These are phyloP conservation scores for Lytechinus variegatus DNA, from an alignment of 35 echinoderm and acorn worm species.

Conservation along the genomic window DNA sequence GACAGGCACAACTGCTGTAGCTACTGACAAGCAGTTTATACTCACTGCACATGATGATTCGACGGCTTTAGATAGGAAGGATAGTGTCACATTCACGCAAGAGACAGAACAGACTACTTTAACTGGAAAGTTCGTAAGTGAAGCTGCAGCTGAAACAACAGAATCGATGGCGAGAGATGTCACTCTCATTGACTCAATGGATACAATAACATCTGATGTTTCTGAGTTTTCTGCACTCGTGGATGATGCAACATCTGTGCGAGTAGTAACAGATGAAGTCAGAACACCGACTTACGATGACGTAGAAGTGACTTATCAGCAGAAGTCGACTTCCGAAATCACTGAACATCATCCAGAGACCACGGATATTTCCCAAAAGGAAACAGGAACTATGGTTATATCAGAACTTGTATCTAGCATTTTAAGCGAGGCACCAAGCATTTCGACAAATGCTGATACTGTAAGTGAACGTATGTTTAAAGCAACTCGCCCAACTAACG, in stretches of 20 bases:
- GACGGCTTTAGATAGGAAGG: background rate
- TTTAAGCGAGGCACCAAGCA: background rate
- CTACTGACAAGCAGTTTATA: background rate
- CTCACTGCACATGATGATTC: background rate
- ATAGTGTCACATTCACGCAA: background rate
- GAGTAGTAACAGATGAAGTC: background rate
- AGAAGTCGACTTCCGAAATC: background rate
- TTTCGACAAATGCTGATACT: background rate
- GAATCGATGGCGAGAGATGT: background rate
- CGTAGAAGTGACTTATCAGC: background rate
- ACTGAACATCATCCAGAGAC: background rate
- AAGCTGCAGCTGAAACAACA: background rate
- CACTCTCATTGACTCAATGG: background rate
- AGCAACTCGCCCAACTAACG: background rate
- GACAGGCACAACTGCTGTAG: background rate
- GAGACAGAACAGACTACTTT: background rate
- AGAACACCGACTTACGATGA: background rate
- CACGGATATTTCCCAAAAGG: background rate
- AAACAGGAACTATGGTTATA: background rate
- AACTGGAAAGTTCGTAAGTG: background rate
- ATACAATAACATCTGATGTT: background rate
- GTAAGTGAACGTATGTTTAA: background rate
- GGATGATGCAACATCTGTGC: background rate
- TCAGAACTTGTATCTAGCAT: background rate
- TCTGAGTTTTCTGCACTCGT: background rate